Evolutionary conservation across 2,797 vertebrate genomes (phyloP), one percentile per base, ranked within the genome.

Genomic region (Sandelia bainsii): DNA sequence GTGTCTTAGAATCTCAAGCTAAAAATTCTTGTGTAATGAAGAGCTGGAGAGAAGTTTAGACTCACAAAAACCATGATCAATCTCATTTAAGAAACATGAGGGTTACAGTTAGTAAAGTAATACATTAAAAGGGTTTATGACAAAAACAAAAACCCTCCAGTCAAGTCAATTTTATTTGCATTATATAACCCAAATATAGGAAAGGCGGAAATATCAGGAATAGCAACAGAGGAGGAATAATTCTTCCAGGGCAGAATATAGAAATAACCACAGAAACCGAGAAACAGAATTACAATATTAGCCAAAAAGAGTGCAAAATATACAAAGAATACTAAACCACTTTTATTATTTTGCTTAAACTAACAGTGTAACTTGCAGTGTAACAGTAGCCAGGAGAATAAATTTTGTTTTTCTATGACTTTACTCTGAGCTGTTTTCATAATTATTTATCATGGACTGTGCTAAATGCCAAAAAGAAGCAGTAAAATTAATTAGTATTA

Each of bases 401-500:
- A n/a, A 48, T 52, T 5, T 12, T 34, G 1, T 25, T 25, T 25
- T 25, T 25, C n/a, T 25, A 25, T 17, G 42, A 34, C 16, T 58
- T 42, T 2, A 50, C 14, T 51, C 16, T 23, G 48, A 39, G 49
- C 25, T 58, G 52, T 49, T 70, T 46, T 54, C 32, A 57, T 25
- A 22, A 48, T 19, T 40, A 25, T 62, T 69, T 14, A 49, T 71
- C 39, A 53, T 7, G 64, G 53, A 69, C 62, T 44, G 48, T 37
- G 29, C 20, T 67, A 29, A 29, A 4, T 29, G 27, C 27, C 6
- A 46, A 74, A 67, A 11, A 72, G 25, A 72, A 20, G 37, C 59
- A 40, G 34, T 23, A 50, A 69, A 62, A 16, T 61, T 17, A 29
- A 20, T 54, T 2, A 5, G 11, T 59, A 64, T 40, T 20, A 29